Conservation (phyloP, 1,140 invertebrate species). For the Hydropsyche tenuis region DNA sequence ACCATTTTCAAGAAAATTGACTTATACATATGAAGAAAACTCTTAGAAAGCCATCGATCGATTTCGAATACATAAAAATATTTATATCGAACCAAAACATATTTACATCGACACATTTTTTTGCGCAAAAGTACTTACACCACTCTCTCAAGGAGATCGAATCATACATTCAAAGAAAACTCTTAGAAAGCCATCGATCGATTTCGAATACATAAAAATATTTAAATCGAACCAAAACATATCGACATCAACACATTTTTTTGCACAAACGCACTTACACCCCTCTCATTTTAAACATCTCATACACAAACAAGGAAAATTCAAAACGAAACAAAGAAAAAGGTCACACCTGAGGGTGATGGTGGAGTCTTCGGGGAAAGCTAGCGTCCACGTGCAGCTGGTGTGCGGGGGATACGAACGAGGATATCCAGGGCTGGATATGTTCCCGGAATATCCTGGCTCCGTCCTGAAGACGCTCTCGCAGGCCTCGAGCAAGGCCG, state of each 20-base stretch:
- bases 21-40: no score
- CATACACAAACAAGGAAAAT: neutral
- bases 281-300: neutral
- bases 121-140: neutral
- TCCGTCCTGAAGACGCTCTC: neutral
- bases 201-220: neutral
- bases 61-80: neutral
- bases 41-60: neutral
- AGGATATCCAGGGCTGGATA: slow-evolving; percentile 44
- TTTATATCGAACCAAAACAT: neutral
- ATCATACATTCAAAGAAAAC: no score
- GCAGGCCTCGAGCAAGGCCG: no score
- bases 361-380: slow-evolving; percentile 24
- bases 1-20: no score
- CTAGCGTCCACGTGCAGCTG: slow-evolving; percentile 44
- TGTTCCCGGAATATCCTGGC: slow-evolving; percentile 12
- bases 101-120: neutral
- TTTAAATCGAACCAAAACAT: neutral
- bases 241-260: neutral
- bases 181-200: neutral
- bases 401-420: slow-evolving; percentile 36
- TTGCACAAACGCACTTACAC: neutral
- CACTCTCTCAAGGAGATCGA: no score
- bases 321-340: neutral
- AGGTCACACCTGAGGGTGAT: slow-evolving; percentile 29